Evolutionary conservation across 2,888 invertebrate species (phyloP).

Genomic region (Drosophila colorata): DNA sequence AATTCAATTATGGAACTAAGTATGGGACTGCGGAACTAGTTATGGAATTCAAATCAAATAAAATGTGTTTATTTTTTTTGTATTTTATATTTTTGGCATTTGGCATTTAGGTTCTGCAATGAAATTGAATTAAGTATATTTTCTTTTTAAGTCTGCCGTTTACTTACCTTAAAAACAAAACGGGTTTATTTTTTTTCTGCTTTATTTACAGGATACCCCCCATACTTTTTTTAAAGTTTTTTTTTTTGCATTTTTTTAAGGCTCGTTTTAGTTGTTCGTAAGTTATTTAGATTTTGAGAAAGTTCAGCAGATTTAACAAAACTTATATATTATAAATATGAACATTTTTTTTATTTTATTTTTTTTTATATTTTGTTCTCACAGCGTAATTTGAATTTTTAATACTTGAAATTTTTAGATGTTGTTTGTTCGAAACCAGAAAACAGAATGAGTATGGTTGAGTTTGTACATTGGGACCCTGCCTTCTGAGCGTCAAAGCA

Average conservation of each 20-base stretch:
- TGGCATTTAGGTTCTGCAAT: neutral
- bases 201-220: constrained; percentile 2
- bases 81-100: neutral
- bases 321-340: no score
- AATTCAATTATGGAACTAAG: neutral
- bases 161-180: constrained; percentile 1
- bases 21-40: neutral
- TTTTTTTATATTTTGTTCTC: neutral
- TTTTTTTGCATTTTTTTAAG: neutral
- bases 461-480: no score
- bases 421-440: constrained; percentile 1
- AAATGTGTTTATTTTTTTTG: neutral
- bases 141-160: neutral
- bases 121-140: no score
- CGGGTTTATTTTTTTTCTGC: neutral
- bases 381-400: neutral
- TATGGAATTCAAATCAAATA: constrained; percentile 10
- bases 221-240: neutral
- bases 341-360: neutral
- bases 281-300: neutral
- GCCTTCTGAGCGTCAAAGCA: constrained; percentile 1
- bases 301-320: neutral
- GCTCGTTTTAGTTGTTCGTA: neutral
- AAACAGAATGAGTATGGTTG: neutral
- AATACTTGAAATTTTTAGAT: neutral